These are phyloP conservation scores for Luffia ferchaultella DNA, from an alignment of 2,888 invertebrate genomes.

Conservation along the genomic window DNA sequence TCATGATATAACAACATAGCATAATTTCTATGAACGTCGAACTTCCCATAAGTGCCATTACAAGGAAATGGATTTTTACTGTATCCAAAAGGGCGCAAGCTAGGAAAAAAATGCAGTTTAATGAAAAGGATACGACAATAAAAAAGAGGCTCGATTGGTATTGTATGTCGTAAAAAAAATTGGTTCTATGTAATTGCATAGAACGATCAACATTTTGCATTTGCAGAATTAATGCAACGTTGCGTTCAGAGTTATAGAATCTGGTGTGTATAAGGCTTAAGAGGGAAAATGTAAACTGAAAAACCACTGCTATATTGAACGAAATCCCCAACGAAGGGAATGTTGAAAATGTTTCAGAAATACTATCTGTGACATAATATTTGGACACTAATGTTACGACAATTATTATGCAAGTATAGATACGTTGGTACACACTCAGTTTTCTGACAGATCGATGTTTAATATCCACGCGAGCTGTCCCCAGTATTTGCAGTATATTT, in stretches of 20 bases:
- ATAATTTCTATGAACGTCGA: not conserved
- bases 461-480: slow-evolving; percentile 29
- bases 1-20: not conserved
- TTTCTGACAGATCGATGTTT: slow-evolving; percentile 28
- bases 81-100: not conserved
- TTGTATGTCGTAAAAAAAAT: not conserved
- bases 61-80: not conserved
- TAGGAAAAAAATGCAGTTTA: not conserved
- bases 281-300: not conserved
- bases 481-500: slow-evolving; percentile 25
- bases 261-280: not conserved
- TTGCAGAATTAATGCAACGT: not conserved
- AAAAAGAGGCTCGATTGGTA: no score
- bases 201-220: not conserved
- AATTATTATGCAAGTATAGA: slow-evolving; percentile 16
- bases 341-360: no score
- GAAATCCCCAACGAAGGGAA: no score
- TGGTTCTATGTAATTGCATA: not conserved
- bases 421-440: slow-evolving; percentile 29
- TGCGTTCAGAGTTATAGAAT: not conserved
- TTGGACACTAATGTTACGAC: no score
- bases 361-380: no score
- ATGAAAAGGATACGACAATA: no score
- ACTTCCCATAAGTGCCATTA: not conserved
- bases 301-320: no score